These are phyloP conservation scores for Erebia palarica DNA, from an alignment of 2,888 invertebrate species.

Conservation along the genomic window DNA sequence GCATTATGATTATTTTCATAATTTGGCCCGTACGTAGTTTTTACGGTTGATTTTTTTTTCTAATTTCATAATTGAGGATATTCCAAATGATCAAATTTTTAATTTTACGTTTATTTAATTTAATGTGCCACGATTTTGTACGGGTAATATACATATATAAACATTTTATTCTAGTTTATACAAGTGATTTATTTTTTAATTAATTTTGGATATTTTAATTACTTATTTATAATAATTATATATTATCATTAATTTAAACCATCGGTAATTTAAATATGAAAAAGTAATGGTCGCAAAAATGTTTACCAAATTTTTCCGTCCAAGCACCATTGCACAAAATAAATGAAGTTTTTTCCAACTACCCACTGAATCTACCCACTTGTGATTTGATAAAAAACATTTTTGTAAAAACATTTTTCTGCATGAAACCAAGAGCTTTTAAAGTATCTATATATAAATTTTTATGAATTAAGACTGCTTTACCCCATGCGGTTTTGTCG, in stretches of 20 bases:
- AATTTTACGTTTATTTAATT: conserved; percentile 51
- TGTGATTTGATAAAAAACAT: conserved; percentile 10
- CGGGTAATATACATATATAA: conserved; percentile 59
- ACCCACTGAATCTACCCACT: conserved; percentile 4
- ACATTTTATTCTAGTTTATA: conserved; percentile 47
- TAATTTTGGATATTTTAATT: conserved; percentile 14
- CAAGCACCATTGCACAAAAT: conserved; percentile 35
- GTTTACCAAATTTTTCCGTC: conserved; percentile 41
- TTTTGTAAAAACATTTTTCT: conserved; percentile 26
- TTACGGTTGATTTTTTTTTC: conserved; percentile 40
- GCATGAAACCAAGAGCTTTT: conserved; percentile 34
- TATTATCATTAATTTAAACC: no score
- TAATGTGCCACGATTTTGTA: conserved; percentile 73
- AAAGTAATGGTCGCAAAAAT: conserved; percentile 24
- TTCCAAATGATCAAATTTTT: conserved; percentile 36
- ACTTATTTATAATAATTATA: no score
- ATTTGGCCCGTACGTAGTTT: conserved; percentile 41
- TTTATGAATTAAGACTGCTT: neutral
- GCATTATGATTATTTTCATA: conserved; percentile 31
- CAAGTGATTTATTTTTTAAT: conserved; percentile 35
- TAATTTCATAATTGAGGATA: conserved; percentile 39
- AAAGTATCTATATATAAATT: neutral
- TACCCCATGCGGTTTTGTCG: neutral
- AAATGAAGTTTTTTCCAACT: conserved; percentile 8
- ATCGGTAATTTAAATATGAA: neutral